These are phyloP conservation scores for Reinhardtius hippoglossoides DNA, from an alignment of 2,113 vertebrate genomes.

Conservation along the genomic window DNA sequence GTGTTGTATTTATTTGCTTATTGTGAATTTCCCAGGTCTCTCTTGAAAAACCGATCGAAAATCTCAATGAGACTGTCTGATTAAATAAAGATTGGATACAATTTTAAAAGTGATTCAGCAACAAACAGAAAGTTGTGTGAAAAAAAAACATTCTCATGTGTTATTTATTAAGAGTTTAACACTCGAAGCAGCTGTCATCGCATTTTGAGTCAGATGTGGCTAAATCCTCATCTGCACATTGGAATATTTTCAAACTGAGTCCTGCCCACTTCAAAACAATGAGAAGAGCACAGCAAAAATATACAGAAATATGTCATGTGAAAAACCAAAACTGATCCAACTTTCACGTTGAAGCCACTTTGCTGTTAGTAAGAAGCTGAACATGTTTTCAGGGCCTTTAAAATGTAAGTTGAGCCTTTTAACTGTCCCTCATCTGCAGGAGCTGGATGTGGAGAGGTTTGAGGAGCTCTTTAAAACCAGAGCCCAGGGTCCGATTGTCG, in stretches of 20 bases:
- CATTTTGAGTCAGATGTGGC: neutral
- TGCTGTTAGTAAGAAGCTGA: neutral
- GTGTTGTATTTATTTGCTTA: too few species aligned
- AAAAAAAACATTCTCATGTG: neutral
- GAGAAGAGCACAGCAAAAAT: neutral
- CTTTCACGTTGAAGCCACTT: neutral
- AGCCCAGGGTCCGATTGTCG: constrained; percentile 92
- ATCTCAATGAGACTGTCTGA: too few species aligned
- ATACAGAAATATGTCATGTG: neutral
- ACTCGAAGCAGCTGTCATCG: neutral
- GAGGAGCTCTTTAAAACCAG: constrained; percentile 98
- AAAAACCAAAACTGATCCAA: too few species aligned
- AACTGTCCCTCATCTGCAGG: constrained; percentile 76
- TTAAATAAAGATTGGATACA: too few species aligned
- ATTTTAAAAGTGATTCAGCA: too few species aligned
- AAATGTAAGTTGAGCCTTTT: neutral
- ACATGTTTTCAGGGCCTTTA: neutral
- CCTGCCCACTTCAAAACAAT: neutral
- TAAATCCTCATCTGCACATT: neutral
- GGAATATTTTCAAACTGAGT: neutral
- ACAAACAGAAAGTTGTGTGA: neutral
- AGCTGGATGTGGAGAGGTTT: constrained; percentile 94
- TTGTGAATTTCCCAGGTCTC: too few species aligned
- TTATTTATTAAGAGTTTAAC: neutral
- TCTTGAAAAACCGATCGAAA: too few species aligned